Evolutionary conservation across 2,113 vertebrate genomes (phyloP).

Genomic region (Dunckerocampus dactyliophorus): DNA sequence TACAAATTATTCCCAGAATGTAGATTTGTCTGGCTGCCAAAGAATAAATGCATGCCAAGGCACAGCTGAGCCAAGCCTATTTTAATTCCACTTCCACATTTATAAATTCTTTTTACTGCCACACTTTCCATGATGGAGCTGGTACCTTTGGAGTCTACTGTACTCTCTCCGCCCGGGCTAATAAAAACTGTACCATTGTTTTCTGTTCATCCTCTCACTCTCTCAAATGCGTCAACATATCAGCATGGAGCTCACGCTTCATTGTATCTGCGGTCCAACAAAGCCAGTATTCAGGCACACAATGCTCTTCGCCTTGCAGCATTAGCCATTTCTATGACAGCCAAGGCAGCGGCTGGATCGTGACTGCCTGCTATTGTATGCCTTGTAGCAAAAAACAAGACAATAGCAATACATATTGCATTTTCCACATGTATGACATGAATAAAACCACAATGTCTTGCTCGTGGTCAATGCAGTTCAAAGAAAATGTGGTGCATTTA

Average conservation of each 20-base stretch:
- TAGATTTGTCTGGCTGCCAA: constrained; percentile 42
- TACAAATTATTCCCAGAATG: not conserved
- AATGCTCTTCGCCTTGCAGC: constrained; percentile 35
- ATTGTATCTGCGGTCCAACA: constrained; percentile 52
- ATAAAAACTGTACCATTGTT: constrained; percentile 40
- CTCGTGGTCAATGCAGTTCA: not conserved
- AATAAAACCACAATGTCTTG: not conserved
- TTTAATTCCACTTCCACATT: constrained; percentile 35
- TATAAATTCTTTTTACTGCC: constrained; percentile 37
- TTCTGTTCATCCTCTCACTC: not conserved
- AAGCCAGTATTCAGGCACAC: constrained; percentile 38
- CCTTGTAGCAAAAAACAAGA: not conserved
- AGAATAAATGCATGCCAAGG: constrained; percentile 32
- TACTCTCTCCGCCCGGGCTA: constrained; percentile 26
- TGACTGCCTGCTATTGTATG: constrained; percentile 37
- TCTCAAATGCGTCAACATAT: constrained; percentile 46
- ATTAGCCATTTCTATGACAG: constrained; percentile 23
- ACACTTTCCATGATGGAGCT: constrained; percentile 32
- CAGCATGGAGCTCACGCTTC: constrained; percentile 34
- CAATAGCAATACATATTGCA: not conserved
- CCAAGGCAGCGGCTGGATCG: constrained; percentile 14
- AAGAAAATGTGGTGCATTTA: too few species aligned
- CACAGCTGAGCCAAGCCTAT: constrained; percentile 40
- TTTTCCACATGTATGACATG: not conserved
- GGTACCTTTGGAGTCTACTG: constrained; percentile 35